Evolutionary conservation across 2,113 vertebrate species (phyloP), one percentile per base, ranked within the genome.

Genomic region (Tympanuchus pallidicinctus): DNA sequence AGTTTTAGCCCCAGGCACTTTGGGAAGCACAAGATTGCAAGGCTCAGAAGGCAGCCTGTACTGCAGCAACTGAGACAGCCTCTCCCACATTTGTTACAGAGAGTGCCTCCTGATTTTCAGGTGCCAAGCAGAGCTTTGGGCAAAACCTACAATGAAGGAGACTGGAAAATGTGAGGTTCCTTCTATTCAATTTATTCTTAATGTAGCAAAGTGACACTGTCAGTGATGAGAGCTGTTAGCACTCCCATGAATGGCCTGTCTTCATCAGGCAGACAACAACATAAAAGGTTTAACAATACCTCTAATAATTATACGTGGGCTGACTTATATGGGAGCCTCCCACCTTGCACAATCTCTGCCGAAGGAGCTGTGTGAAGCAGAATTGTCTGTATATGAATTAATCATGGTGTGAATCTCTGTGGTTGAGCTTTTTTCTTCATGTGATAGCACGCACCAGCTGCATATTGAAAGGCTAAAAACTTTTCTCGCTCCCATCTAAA

Each of bases 121-220:
- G 24, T 19, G 27, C 21, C 47, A 71, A 74, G 38, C 5, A 52
- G 40, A 90, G 61, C 25, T 89, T 69, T 71, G 66, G 38, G 63
- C 16, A 74, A 90, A 75, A 57, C 14, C 47, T 38, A 54, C 78
- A 24, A 32, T 10, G 45, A 60, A 67, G 38, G 47, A 78, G 40
- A 8, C 25, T 78, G 1, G 2, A 28, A 28, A 21, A 5, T 16
- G 40, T 71, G 64, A 66, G 47, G 14, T 4, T 10, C 30, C 22
- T 83, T 87, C 36, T 42, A 34, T 79, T 86, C 11, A 7, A 75
- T 81, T 92, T 59, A 48, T 64, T 72, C 32, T 64, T 16, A 32
- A 0, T 2, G 0, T 47, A 86, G 25, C 50, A n/a, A 61, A 67
- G 9, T 2, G 4, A 30, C 59, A 47, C n/a, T 45, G 56, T 30